Base-by-base conservation (phyloP, 2,888 invertebrate species). In the Anthrax anthrax region DNA sequence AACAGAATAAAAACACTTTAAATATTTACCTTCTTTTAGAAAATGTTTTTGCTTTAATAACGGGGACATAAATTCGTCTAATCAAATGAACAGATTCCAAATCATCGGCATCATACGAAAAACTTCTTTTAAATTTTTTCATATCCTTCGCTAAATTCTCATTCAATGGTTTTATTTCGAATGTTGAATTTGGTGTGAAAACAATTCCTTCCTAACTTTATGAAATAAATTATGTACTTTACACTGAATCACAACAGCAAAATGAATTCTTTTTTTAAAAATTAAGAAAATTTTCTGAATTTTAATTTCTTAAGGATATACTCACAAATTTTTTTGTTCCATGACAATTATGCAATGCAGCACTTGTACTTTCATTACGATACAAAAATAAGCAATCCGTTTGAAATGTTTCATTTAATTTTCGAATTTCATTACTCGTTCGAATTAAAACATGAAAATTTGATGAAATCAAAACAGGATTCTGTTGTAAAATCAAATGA, bases 101-200 rank as follows among this genome's bases (percentile, higher is more conserved):
- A 9, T 16, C 17, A n/a, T 37, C 23, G 1, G n/a, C 16, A 18
- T 36, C 18, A 6, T n/a, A n/a, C n/a, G n/a, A n/a, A n/a, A n/a
- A n/a, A n/a, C n/a, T n/a, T 27, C 23, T 10, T 39, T 9, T 39
- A 44, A 38, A 18, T 36, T 12, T 17, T 56, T 72, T 61, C 54
- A 67, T 58, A 55, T 57, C 52, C 47, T 69, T 52, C n/a, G 64
- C 61, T 23, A 71, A 54, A 40, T 65, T 69, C 18, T 63, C 55
- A 6, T 72, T 69, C 51, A 83, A 58, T 1, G 84, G 84, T 18
- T 76, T 76, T 44, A 84, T 78, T 66, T 84, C 84, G 50, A 81
- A 72, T 1, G 81, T 80, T 1, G 75, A 70, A 57, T 82, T 79
- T 50, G 78, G 75, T 43, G 78, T 65, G 51, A 84, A 74, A 43